Evolutionary conservation across 2,888 invertebrate genomes (phyloP).

Genomic region (Copidosoma aretas): DNA sequence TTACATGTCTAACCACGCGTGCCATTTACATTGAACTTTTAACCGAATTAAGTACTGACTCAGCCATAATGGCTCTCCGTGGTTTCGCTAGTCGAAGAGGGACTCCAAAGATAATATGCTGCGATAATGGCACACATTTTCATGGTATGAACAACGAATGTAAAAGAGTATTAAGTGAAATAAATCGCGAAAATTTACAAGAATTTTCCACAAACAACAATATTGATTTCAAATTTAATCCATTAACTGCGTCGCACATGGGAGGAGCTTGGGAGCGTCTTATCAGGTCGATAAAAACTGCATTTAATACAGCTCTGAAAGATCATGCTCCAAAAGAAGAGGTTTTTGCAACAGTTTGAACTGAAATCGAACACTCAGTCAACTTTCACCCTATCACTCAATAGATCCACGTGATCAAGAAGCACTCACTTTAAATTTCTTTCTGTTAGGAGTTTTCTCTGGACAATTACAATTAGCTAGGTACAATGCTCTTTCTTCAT

Average conservation of each 20-base stretch:
- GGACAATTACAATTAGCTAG: slow-evolving; percentile 8
- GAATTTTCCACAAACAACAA: not conserved
- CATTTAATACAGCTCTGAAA: not conserved
- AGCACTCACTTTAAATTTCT: slow-evolving; percentile 38
- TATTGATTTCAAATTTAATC: not conserved
- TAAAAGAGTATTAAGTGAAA: not conserved
- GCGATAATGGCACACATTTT: not conserved
- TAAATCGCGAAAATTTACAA: not conserved
- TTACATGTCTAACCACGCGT: no score
- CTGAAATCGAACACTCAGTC: not conserved
- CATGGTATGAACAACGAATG: not conserved
- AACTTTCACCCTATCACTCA: slow-evolving; percentile 41
- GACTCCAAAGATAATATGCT: not conserved
- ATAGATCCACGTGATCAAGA: slow-evolving; percentile 43
- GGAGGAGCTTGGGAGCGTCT: no score
- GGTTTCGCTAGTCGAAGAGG: not conserved
- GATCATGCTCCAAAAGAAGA: not conserved
- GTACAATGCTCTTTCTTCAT: slow-evolving; percentile 17
- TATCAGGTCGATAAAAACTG: not conserved
- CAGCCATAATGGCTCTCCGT: not conserved
- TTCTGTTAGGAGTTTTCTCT: slow-evolving; percentile 37
- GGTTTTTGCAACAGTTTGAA: not conserved
- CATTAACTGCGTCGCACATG: not conserved
- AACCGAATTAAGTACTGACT: no score
- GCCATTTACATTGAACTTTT: no score